Conservation (phyloP, 1,140 invertebrate genomes). For the Portunus trituberculatus region DNA sequence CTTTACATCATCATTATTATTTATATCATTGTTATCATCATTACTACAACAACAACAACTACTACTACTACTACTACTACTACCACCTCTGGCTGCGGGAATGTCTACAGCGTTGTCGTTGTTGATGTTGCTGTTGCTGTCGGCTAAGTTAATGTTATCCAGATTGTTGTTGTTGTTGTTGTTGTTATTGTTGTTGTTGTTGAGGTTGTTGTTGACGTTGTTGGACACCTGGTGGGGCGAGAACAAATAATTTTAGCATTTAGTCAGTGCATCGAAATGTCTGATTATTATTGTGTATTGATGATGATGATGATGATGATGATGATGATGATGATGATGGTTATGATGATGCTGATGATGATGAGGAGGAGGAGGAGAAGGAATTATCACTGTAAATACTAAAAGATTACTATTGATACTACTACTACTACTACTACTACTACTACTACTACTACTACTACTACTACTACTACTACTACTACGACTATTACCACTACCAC, state of each 20-base stretch:
- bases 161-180: conserved; percentile 73
- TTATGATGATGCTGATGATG: neutral
- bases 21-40: no score
- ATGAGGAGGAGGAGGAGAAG: no score
- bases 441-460: no score
- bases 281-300: neutral
- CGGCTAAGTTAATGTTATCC: conserved; percentile 61
- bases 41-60: no score
- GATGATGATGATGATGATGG: neutral
- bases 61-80: neutral
- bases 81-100: neutral
- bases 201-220: conserved; percentile 70
- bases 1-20: no score
- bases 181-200: conserved; percentile 69
- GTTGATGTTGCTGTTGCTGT: conserved; percentile 65
- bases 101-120: conserved; percentile 43
- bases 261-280: no score
- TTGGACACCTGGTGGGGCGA: conserved; percentile 39
- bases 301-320: neutral
- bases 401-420: no score
- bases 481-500: no score
- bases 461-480: no score
- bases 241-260: no score
- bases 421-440: no score
- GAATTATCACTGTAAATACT: no score